Evolutionary conservation across 2,888 invertebrate genomes (phyloP), one percentile per base, ranked within the genome.

Genomic region (Drosophila niveifrons): DNA sequence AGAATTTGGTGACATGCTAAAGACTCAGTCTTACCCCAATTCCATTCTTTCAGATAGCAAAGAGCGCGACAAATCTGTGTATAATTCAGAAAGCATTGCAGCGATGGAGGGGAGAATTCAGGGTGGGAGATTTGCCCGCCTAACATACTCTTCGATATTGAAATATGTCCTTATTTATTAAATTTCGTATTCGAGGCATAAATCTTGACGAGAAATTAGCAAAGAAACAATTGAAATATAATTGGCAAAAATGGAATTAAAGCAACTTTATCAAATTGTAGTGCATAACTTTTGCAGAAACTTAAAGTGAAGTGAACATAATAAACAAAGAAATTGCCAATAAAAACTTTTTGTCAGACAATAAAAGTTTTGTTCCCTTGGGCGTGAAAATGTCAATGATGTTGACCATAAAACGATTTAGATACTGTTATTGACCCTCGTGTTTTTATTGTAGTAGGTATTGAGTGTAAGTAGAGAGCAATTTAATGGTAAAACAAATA

Each of bases 11-110:
- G 76, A 81, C 72, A 83, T 72, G 71, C 75, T 71, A 71, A 74
- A 69, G 66, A 63, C 47, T 65, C 47, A 53, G 31, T 34, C 34
- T 43, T 23, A 29, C 53, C 46, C 57, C 47, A 50, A 31, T 13
- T 48, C 23, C 34, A 10, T 18, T 48, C 44, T 44, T 48, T 23
- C 36, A 31, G 66, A 70, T 67, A 66, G 59, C 41, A 64, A 66
- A 62, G 72, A 78, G 82, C 82, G 85, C 78, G 78, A 82, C 82
- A 85, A 82, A 82, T 82, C 80, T 71, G 78, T 59, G 66, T 53
- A 84, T 72, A 81, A 84, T 82, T 69, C 53, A 18, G 23, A 62
- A 36, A 47, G 58, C 50, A 50, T 43, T 8, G 7, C 2, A 2
- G 28, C 1, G 8, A 15, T 2, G 2, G 29, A 41, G 15, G 17